phyloP scores from a whole-genome alignment of 2,797 vertebrate genomes.

The Vespertilio murinus region DNA sequence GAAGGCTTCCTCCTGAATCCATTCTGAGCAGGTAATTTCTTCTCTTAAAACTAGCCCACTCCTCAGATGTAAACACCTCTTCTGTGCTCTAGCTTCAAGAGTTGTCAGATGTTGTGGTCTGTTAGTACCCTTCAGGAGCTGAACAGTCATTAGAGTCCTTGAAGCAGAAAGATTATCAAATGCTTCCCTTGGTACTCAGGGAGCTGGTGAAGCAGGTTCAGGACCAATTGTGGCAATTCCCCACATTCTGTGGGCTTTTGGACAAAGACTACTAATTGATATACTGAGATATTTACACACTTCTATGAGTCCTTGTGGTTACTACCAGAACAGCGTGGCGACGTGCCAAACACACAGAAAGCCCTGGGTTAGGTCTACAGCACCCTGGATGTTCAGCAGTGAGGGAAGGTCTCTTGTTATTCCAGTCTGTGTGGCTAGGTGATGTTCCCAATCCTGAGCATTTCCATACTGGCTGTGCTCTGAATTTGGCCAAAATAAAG shows the following conservation, averaged over 20 bases:
- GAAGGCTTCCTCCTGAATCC: background rate
- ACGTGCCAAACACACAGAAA: background rate
- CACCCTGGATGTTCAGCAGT: too few species aligned
- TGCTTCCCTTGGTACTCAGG: background rate
- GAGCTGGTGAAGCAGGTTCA: background rate
- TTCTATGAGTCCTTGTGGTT: background rate
- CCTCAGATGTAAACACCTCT: background rate
- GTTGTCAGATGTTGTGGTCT: background rate
- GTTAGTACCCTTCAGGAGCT: background rate
- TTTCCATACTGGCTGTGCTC: background rate
- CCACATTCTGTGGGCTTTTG: background rate
- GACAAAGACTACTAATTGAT: background rate
- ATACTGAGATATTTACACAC: background rate
- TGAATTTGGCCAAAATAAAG: background rate
- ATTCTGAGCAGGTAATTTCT: conserved; percentile 34
- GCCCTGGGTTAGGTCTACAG: background rate
- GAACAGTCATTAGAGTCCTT: background rate
- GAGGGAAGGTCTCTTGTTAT: background rate
- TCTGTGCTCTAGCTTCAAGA: background rate
- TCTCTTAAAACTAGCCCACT: background rate
- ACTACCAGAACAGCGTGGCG: background rate
- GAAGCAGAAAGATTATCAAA: background rate
- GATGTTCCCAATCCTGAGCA: background rate
- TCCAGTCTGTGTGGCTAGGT: background rate
- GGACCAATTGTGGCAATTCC: background rate